Conservation (phyloP, 92 coral and sea anemone species). For the Hydrozoanthus gracilis region DNA sequence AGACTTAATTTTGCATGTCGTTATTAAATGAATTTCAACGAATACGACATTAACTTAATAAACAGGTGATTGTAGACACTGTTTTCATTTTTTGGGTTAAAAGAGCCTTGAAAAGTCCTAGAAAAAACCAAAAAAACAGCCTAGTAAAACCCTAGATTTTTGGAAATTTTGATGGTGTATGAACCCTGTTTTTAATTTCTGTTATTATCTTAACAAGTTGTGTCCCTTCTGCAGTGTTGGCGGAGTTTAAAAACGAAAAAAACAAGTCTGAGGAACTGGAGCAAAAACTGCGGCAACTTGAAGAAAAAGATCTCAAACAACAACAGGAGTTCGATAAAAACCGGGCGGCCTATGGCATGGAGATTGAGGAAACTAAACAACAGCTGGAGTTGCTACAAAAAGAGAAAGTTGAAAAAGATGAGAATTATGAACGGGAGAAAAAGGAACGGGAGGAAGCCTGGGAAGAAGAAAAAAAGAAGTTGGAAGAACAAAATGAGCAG, state of each 20-base stretch:
- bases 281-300: slow-evolving; percentile 73
- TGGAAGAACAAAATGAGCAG: slow-evolving; percentile 75
- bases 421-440: slow-evolving; percentile 61
- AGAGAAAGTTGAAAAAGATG: slow-evolving; percentile 78
- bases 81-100: no score
- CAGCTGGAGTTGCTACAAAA: slow-evolving; percentile 76
- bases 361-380: slow-evolving; percentile 69
- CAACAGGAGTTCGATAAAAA: slow-evolving; percentile 66
- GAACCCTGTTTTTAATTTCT: no score
- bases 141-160: no score
- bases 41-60: no score
- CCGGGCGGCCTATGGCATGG: slow-evolving; percentile 70
- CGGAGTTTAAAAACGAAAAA: slow-evolving; percentile 75
- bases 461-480: slow-evolving; percentile 72
- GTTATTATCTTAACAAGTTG: no score
- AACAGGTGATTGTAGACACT: no score
- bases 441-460: slow-evolving; percentile 56
- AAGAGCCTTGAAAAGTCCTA: no score
- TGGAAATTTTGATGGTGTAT: no score
- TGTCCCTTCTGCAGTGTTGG: slow-evolving; percentile 66
- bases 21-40: no score
- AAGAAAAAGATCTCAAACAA: slow-evolving; percentile 64
- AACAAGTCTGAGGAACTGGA: slow-evolving; percentile 75
- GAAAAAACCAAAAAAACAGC: no score
- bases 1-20: no score